phyloP scores from a whole-genome alignment of 1,140 invertebrate species.

The Nixonia krombeini region DNA sequence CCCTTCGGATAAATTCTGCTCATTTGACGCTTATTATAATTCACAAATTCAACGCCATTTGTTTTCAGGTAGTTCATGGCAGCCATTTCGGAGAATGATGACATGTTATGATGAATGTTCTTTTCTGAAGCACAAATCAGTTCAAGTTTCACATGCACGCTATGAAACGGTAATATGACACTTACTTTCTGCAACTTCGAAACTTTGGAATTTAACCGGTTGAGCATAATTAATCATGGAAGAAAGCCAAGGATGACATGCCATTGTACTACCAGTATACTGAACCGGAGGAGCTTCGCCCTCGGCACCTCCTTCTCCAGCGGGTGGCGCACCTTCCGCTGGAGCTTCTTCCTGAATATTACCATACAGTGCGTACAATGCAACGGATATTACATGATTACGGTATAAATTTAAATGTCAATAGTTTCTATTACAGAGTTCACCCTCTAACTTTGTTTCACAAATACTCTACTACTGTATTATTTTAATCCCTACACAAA shows the following conservation, averaged over 20 bases:
- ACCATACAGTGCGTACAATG: too few relatives aligned
- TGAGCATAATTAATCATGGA: constrained; percentile 99
- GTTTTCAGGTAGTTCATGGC: constrained; percentile 85
- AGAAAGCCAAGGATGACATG: constrained; percentile 98
- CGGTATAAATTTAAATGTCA: too few relatives aligned
- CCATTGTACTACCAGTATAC: constrained; percentile 98
- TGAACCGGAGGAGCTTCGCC: constrained; percentile 77
- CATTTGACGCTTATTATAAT: constrained; percentile 85
- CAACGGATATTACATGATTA: too few relatives aligned
- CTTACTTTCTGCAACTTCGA: constrained; percentile 96
- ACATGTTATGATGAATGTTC: constrained; percentile 87
- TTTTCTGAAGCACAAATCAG: constrained; percentile 73
- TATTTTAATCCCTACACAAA: too few relatives aligned
- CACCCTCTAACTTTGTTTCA: too few relatives aligned
- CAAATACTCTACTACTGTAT: too few relatives aligned
- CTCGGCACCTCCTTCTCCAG: constrained; percentile 76
- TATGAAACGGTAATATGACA: constrained; percentile 52
- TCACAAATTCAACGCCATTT: constrained; percentile 81
- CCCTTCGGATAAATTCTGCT: constrained; percentile 84
- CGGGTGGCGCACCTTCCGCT: constrained; percentile 46
- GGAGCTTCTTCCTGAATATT: constrained; percentile 62
- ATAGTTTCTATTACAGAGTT: too few relatives aligned
- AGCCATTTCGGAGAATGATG: constrained; percentile 85
- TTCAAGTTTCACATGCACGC: not conserved
- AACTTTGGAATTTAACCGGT: constrained; percentile 98